Percentiles rank a stretch among this genome's conserved stretches.
These are phyloP conservation scores for Peromyscus californicus DNA, from an alignment of 2,113 vertebrate species.

Conservation along the genomic window DNA sequence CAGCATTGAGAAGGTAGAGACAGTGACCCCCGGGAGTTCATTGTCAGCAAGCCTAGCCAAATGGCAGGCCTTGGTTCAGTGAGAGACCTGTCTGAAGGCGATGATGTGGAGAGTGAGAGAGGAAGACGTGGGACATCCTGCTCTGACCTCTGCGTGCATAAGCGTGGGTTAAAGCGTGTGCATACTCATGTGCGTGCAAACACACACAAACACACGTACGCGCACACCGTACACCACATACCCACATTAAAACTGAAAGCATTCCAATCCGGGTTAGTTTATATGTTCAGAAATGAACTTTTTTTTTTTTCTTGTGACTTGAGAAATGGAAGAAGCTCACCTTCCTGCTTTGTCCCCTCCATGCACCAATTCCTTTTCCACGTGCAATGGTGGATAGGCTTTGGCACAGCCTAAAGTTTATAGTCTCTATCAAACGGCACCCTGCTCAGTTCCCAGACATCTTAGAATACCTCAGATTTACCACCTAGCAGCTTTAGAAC, in stretches of 20 bases:
- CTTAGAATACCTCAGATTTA: not conserved
- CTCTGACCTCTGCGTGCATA: not conserved
- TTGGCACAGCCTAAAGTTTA: not conserved
- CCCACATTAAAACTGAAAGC: not conserved
- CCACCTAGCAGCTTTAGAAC: not conserved
- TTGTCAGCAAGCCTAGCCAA: not conserved
- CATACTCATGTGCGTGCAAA: not conserved
- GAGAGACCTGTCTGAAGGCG: not conserved
- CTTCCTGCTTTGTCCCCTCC: not conserved
- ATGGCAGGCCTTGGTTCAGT: not conserved
- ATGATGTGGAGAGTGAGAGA: not conserved
- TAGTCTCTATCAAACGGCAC: constrained; percentile 15
- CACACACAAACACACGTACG: not conserved
- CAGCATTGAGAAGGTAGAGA: not conserved
- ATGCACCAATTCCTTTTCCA: not conserved
- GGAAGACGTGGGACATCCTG: not conserved
- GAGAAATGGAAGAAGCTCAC: constrained; percentile 31
- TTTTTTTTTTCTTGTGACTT: constrained; percentile 39
- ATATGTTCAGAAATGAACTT: constrained; percentile 26
- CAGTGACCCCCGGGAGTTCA: not conserved
- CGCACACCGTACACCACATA: not conserved
- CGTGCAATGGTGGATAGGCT: not conserved
- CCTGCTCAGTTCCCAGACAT: not conserved
- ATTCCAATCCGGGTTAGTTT: not conserved
- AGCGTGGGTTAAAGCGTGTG: not conserved